Evolutionary conservation across 2,888 invertebrate genomes (phyloP), one percentile per base, ranked within the genome.

Genomic region (Onthophagus sagittarius): DNA sequence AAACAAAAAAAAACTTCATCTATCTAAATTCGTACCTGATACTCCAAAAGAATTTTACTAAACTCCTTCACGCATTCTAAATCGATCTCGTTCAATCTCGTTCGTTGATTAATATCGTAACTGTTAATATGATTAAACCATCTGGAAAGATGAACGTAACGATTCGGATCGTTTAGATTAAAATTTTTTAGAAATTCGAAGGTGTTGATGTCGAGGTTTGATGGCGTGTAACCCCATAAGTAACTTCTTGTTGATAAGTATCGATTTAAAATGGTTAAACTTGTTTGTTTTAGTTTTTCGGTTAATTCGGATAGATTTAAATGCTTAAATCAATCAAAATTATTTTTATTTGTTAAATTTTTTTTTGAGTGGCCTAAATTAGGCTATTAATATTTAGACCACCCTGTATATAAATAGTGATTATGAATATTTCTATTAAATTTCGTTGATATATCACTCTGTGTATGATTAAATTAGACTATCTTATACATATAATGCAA

Each of bases 41-140:
- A 73, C 76, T 83, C 79, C 78, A 80, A 75, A 71, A 79, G 76
- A 72, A 53, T 53, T 53, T 11, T 53, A 53, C 39, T 9, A 53
- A 53, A 9, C 7, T 67, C 75, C 77, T 79, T 85, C 85, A 84
- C 82, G 84, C 87, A 85, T 85, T 84, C 77, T 81, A 82, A 79
- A 79, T 82, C 79, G 76, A 82, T 80, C 77, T 78, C 74, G 78
- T 84, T 84, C 79, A 90, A 89, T 76, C 82, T 80, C 76, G 81
- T 81, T 80, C 86, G 85, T 81, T 90, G 89, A 75, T 82, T 82
- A 76, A 11, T 9, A 53, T 53, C 86, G 84, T 88, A 91, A 85
- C 89, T 90, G 84, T 86, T 83, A 84, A 91, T 88, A 84, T 90
- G 89, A 83, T 85, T 83, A 84, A 87, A 88, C 91, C 91, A 91